These are phyloP conservation scores for Champsocephalus esox DNA, from an alignment of 2,797 vertebrate genomes.

Conservation along the genomic window DNA sequence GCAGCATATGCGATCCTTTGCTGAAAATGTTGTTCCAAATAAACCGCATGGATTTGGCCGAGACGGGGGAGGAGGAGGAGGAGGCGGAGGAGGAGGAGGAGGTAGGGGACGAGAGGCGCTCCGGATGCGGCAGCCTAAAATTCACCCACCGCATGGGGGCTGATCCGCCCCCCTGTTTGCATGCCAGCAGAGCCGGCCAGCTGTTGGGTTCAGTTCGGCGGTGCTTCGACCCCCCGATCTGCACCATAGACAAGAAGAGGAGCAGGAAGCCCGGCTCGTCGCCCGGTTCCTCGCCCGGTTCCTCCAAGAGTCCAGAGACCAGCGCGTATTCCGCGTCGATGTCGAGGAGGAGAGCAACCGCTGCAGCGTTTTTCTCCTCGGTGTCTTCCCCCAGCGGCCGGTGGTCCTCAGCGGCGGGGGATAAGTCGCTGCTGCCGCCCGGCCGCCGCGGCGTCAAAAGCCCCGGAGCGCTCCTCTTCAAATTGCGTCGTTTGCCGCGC, in stretches of 20 bases:
- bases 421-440: slow-evolving; percentile 82
- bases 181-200: slow-evolving; percentile 92
- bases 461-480: slow-evolving; percentile 81
- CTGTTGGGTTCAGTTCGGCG: slow-evolving; percentile 90
- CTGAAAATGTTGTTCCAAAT: slow-evolving; percentile 99
- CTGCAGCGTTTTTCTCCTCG: slow-evolving; percentile 62
- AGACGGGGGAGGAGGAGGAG: slow-evolving; percentile 65
- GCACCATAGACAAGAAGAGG: slow-evolving; percentile 94
- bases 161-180: slow-evolving; percentile 94
- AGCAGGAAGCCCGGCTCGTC: slow-evolving; percentile 87
- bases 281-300: slow-evolving; percentile 69
- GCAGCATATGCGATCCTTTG: slow-evolving; percentile 99
- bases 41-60: slow-evolving; percentile 99
- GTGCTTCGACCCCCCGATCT: slow-evolving; percentile 88
- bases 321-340: slow-evolving; percentile 84
- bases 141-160: slow-evolving; percentile 94
- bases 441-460: slow-evolving; percentile 79
- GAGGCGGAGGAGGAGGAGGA: slow-evolving; percentile 63
- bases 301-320: slow-evolving; percentile 56
- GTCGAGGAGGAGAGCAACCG: slow-evolving; percentile 86
- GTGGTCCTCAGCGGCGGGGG: slow-evolving; percentile 69
- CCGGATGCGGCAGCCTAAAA: slow-evolving; percentile 94
- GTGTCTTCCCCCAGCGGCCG: slow-evolving; percentile 69
- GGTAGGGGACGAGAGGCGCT: slow-evolving; percentile 88
- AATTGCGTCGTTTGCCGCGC: slow-evolving; percentile 90